These are phyloP conservation scores for Drosophila paramelanica DNA, from an alignment of 2,888 invertebrate species.

Conservation along the genomic window DNA sequence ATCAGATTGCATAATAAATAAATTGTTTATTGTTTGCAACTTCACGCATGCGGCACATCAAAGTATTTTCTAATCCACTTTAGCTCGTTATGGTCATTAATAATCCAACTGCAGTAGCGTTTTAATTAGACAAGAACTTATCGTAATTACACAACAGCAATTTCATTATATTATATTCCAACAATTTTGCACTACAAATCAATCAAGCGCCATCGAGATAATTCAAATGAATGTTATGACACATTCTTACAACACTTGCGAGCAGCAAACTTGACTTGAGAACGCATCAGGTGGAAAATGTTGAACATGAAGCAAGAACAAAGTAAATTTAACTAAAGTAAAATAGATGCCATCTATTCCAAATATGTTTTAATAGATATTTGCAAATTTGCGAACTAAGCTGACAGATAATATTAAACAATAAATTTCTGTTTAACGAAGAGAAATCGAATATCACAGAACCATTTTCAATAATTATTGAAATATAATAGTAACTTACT, in stretches of 20 bases:
- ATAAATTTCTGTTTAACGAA: no score
- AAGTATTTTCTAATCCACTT: constrained; percentile 3
- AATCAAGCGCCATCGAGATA: neutral
- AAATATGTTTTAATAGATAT: no score
- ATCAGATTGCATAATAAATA: constrained; percentile 37
- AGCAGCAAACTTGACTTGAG: no score
- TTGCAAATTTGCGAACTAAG: no score
- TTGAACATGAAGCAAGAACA: no score
- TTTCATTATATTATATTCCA: neutral
- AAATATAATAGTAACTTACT: no score
- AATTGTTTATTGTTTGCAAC: constrained; percentile 6
- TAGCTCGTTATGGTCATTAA: neutral
- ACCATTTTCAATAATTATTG: no score
- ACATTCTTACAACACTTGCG: neutral
- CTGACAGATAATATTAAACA: no score
- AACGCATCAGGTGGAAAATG: no score
- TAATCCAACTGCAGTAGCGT: neutral
- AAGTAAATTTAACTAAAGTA: no score
- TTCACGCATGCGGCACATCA: neutral
- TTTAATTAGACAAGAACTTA: neutral
- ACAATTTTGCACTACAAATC: neutral
- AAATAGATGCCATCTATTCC: no score
- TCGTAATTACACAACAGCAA: neutral
- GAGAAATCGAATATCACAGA: no score
- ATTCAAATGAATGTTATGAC: neutral